A percentile compares a stretch with the other conserved stretches of the same genome.
phyloP scores from a whole-genome alignment of 2,113 vertebrate genomes.

The Calyptomena viridis region DNA sequence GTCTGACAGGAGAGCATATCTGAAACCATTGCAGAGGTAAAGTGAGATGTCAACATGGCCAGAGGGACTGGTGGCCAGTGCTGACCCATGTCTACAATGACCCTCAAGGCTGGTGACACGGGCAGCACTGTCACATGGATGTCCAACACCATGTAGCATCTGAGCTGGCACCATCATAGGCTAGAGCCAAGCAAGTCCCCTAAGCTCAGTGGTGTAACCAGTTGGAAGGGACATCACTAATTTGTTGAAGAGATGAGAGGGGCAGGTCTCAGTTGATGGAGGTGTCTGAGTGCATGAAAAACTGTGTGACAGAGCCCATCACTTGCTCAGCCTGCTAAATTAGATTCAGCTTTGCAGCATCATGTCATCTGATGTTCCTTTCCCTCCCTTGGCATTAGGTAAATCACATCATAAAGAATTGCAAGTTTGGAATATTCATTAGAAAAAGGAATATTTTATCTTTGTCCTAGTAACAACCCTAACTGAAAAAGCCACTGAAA shows the following conservation, averaged over 20 bases:
- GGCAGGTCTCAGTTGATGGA: neutral
- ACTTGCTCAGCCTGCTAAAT: neutral
- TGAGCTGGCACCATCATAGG: fast-evolving
- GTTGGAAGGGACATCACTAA: neutral
- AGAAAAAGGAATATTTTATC: neutral
- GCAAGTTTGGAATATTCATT: neutral
- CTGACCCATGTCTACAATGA: neutral
- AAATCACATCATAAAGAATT: neutral
- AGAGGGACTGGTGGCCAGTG: neutral
- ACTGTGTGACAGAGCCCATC: neutral
- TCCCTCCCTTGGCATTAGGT: neutral
- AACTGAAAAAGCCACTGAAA: neutral
- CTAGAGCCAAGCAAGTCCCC: neutral
- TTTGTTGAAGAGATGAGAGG: neutral
- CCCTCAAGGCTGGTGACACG: neutral
- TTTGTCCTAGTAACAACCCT: neutral
- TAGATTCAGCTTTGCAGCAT: neutral
- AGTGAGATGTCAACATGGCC: neutral
- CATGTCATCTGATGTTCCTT: fast-evolving
- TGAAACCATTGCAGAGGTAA: neutral
- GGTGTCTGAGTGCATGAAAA: neutral
- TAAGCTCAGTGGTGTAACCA: fast-evolving
- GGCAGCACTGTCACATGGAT: neutral
- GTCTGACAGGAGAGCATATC: fast-evolving
- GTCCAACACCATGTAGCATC: fast-evolving